Base-by-base conservation (phyloP, 2,888 invertebrate genomes). In the Neocrepidodera transversa region DNA sequence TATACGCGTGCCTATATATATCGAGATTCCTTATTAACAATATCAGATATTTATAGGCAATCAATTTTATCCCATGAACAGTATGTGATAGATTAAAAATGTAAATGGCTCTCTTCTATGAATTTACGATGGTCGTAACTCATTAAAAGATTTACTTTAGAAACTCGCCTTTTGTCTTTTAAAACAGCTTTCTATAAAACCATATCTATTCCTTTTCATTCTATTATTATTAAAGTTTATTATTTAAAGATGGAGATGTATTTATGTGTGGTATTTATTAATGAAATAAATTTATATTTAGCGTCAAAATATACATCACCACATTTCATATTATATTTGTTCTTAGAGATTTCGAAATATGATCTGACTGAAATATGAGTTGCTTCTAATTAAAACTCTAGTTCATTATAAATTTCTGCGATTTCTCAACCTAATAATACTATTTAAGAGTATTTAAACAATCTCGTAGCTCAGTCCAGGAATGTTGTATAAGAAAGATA, bases 401-500 rank as follows among this genome's bases (percentile, higher is more conserved):
- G n/a, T n/a, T n/a, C n/a, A n/a, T n/a, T n/a, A n/a, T n/a, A n/a
- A n/a, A n/a, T 23, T 23, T 23, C 23, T 23, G 6, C 3, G 3
- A 23, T 23, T 5, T 23, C 6, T 23, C 23, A 16, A 38, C 7
- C 2, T 38, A 16, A 16, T 38, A 38, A 38, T 13, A 38, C 62
- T 52, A 62, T 55, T 63, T 57, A 58, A 26, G 48, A 52, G 13
- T 49, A 54, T 58, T 55, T 60, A 61, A 61, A 52, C 53, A 57
- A 61, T 50, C 13, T 50, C 51, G 40, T 53, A 58, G 42, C 32
- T 32, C 30, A 48, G 36, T 38, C 42, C 56, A 59, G 62, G 64
- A 64, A 62, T 58, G 53, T 26, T 26, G 45, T 52, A 36, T 42
- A 49, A 60, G 67, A n/a, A 3, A 38, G 16, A 16, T 16, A 38